Conservation (phyloP, 1,140 invertebrate species). For the Arctopsyche grandis region DNA sequence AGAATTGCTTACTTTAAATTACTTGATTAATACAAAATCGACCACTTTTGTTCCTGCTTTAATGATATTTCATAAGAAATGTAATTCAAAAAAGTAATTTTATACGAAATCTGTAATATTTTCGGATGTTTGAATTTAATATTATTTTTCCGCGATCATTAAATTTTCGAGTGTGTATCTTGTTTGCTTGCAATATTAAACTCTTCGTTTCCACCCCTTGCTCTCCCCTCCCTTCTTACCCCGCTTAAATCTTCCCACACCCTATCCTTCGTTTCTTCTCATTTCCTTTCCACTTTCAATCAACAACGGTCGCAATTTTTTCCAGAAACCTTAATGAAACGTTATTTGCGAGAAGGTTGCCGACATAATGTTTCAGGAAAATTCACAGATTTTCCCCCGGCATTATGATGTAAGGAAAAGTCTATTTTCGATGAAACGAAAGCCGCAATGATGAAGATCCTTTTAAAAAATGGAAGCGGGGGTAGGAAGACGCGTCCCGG, state of each 20-base stretch:
- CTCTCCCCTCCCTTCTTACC: too few species aligned
- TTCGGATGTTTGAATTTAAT: too few species aligned
- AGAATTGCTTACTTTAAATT: too few species aligned
- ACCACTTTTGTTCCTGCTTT: too few species aligned
- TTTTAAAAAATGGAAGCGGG: not conserved
- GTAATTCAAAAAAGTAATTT: too few species aligned
- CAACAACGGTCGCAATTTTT: conserved; percentile 21
- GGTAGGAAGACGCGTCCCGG: not conserved
- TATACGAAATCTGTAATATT: too few species aligned
- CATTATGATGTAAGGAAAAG: conserved; percentile 12
- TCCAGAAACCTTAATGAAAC: conserved; percentile 31
- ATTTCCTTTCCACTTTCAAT: not conserved
- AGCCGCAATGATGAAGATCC: not conserved
- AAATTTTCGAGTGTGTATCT: not conserved
- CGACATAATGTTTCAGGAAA: conserved; percentile 13
- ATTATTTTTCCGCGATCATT: too few species aligned
- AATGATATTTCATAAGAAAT: too few species aligned
- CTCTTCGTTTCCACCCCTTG: not conserved
- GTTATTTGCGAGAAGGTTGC: conserved; percentile 27
- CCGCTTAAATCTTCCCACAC: too few species aligned
- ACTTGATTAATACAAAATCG: too few species aligned
- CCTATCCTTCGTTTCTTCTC: not conserved
- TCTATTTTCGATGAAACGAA: conserved; percentile 7
- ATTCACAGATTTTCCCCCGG: conserved; percentile 17
- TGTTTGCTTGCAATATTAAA: conserved; percentile 1